Percentiles rank a stretch among this genome's conserved stretches.
phyloP scores from a whole-genome alignment of 2,888 invertebrate genomes.

The Lysandra coridon region DNA sequence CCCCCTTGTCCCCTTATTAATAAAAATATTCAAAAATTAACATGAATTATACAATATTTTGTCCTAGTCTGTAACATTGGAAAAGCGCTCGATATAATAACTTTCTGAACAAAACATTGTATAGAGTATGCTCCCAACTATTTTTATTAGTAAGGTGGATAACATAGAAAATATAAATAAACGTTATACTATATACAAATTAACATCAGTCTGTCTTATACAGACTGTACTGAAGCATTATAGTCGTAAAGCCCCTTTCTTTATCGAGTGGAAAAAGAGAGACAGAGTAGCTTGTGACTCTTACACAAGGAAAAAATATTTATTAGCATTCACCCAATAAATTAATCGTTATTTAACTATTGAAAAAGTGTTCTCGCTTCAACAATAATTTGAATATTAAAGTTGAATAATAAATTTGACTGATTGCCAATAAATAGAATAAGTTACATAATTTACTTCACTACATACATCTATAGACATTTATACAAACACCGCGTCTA shows the following conservation, averaged over 20 bases:
- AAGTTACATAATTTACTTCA: neutral
- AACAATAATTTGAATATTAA: neutral
- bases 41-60: neutral
- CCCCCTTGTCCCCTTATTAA: neutral
- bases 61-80: neutral
- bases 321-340: neutral
- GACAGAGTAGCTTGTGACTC: neutral
- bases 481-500: neutral
- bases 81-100: neutral
- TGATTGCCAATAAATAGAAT: neutral
- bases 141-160: neutral
- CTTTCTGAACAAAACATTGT: neutral
- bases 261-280: neutral
- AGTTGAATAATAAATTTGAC: neutral
- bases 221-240: neutral
- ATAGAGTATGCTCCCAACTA: neutral
- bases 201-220: neutral
- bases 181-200: slow-evolving; percentile 6
- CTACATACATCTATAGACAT: slow-evolving; percentile 1
- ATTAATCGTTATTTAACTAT: neutral
- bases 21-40: neutral
- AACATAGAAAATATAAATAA: slow-evolving; percentile 11
- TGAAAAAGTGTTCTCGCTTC: neutral
- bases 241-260: neutral
- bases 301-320: neutral